Evolutionary conservation across 2,797 vertebrate genomes (phyloP), one percentile per base, ranked within the genome.

Genomic region (Acestrorhynchus altus): DNA sequence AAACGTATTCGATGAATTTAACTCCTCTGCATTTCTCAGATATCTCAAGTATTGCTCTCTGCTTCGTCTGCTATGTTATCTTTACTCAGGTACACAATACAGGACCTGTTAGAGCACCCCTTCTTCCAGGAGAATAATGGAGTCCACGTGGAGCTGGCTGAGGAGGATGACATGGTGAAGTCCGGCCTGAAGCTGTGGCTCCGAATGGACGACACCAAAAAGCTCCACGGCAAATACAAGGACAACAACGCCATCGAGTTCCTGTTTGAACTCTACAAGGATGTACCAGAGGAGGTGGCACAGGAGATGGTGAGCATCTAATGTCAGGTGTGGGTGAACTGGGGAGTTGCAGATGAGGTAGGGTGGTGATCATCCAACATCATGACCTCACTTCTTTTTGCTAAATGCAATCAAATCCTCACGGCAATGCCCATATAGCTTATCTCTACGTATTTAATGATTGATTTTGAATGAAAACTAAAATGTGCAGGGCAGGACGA

Each of bases 221-320:
- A 98, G 70, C 94, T 97, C 5, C 95, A 96, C 0, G 98, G 97
- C 56, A 98, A 96, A 78, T 98, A 98, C 86, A 96, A 98, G 87
- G 98, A 99, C 93, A 99, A 99, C 93, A 98, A 98, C 0, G 98
- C 98, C 90, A 97, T 99, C 2, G 98, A 99, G 90, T 99, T 99
- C 89, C 92, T 97, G 66, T 99, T 99, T 0, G 97, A 99, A 85
- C 92, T 99, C 46, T 97, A 98, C 89, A 97, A 95, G 86, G 98
- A 99, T 0, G 93, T 97, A n/a, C 96, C 98, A 0, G 98, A 99
- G 89, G 96, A 98, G 88, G 97, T 99, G 92, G 95, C 96, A 0
- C 97, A 98, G 90, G 98, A 99, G 91, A 99, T 99, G 98, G 98
- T 99, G 90, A 88, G 95, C 40, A 0, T 16, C 42, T 18, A 4